Evolutionary conservation across 2,888 invertebrate species (phyloP).

Genomic region (Rambutsinella grinnellia): DNA sequence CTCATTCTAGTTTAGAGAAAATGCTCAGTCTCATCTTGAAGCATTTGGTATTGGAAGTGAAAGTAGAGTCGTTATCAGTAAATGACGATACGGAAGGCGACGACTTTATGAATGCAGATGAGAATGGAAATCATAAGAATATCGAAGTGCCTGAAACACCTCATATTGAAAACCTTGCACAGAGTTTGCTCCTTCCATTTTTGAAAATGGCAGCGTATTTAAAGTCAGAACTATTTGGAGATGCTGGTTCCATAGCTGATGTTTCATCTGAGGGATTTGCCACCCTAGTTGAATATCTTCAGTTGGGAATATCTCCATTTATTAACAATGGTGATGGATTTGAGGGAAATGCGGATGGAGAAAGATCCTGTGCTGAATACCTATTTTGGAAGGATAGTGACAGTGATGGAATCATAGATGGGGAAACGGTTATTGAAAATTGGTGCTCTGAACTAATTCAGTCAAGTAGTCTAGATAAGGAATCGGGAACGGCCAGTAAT

Average conservation of each 20-base stretch:
- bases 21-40: slow-evolving; percentile 20
- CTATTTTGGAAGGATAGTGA: slow-evolving; percentile 17
- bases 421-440: slow-evolving; percentile 33
- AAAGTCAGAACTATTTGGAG: slow-evolving; percentile 29
- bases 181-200: slow-evolving; percentile 44
- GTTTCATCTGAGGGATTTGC: background rate
- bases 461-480: slow-evolving; percentile 21
- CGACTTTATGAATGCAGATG: slow-evolving; percentile 21
- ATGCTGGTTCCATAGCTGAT: background rate
- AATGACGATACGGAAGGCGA: background rate
- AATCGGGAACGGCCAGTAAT: background rate
- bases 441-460: slow-evolving; percentile 42
- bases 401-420: background rate
- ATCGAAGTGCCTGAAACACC: slow-evolving; percentile 20
- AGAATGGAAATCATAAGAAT: slow-evolving; percentile 44
- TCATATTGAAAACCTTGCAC: slow-evolving; percentile 33
- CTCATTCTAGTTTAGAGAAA: slow-evolving; percentile 17
- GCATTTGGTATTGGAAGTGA: background rate
- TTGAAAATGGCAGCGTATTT: slow-evolving; percentile 25
- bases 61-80: background rate
- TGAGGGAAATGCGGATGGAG: background rate
- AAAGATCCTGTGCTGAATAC: slow-evolving; percentile 22
- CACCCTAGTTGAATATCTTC: slow-evolving; percentile 10
- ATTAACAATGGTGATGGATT: no score
- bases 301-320: slow-evolving; percentile 7